Base-by-base conservation (phyloP, 1,140 invertebrate species). In the Cryptotermes secundus region DNA sequence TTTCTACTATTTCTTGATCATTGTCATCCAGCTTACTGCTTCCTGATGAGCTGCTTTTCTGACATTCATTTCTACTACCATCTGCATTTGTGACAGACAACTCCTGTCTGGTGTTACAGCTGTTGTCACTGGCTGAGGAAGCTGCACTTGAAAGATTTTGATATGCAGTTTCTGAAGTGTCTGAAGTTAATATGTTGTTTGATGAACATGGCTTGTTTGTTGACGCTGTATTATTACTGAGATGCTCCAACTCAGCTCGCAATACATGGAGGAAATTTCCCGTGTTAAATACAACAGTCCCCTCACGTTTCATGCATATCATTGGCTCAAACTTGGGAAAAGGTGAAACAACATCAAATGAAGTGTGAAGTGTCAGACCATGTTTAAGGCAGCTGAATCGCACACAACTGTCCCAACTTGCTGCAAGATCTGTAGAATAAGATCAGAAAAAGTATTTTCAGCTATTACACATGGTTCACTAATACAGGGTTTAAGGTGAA, bases 201-300 rank as follows among this genome's bases (percentile, higher is more conserved):
- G 45, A 49, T 49, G 45, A 49, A 22, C 45, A 22, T n/a, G 59
- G 59, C 14, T 72, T 72, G n/a, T 3, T 72, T 72, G 26, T n/a
- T n/a, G 59, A n/a, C 10, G 59, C 4, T 72, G 59, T 10, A 31
- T n/a, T 31, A 72, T 72, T 72, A 9, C 2, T 72, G 6, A 72
- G 59, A 14, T 89, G 87, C 83, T 92, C 90, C 81, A 93, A 87
- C 83, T 92, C 89, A 34, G 92, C 90, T 85, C 89, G 90, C 34
- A 95, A 88, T 34, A 94, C 92, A 84, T 95, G 93, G 35, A 95
- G 89, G 86, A 94, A 94, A 87, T 95, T 94, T 26, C 94, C 94
- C 10, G 94, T 94, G 87, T 95, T 95, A 34, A 95, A 90, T 22
- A 95, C 91, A 53, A 94, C 92, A 81, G 92, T 91, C 84, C 93